Base-by-base conservation (phyloP, 2,888 invertebrate species). In the Tanypteryx hageni region DNA sequence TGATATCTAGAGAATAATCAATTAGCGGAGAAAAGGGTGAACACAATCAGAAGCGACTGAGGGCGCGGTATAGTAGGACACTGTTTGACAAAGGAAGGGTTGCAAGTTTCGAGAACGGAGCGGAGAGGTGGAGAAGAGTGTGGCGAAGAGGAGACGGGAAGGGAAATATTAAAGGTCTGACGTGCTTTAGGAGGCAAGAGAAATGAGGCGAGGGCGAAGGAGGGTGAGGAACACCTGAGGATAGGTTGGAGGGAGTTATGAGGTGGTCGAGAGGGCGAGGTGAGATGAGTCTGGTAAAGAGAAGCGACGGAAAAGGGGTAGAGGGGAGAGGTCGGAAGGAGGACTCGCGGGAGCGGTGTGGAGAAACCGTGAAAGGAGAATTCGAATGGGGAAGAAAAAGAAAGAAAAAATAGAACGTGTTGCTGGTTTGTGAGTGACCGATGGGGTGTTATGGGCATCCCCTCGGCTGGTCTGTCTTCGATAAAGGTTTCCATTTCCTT, bases 131-230 rank as follows among this genome's bases (percentile, higher is more conserved):
- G n/a, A n/a, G 57, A 57, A 57, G 13, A 31, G n/a, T 27, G 13
- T 11, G 13, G 82, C 44, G 82, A 44, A 31, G 18, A 18, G 16
- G 27, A 27, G 59, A 31, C 44, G 64, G 16, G 5, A 44, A 64
- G 68, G 27, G 76, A 76, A 76, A 76, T 76, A 76, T 76, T 76
- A 16, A 76, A 76, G 89, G 64, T 64, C 89, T 89, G 89, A 89
- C 89, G 89, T 89, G 89, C 61, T 59, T 64, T 61, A 13, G 22
- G 59, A 44, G 82, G 31, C 64, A 7, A 27, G 61, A 27, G 86
- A 86, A 86, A 86, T 86, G 86, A 44, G 86, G 22, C 59, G 58
- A 14, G 14, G 11, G 85, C 76, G 18, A 9, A 14, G 85, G 9
- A 27, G 31, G 86, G 64, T 68, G 18, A 44, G 56, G 83, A 56